Conservation (phyloP, 2,113 vertebrate species). For the Pycnonotus jocosus region DNA sequence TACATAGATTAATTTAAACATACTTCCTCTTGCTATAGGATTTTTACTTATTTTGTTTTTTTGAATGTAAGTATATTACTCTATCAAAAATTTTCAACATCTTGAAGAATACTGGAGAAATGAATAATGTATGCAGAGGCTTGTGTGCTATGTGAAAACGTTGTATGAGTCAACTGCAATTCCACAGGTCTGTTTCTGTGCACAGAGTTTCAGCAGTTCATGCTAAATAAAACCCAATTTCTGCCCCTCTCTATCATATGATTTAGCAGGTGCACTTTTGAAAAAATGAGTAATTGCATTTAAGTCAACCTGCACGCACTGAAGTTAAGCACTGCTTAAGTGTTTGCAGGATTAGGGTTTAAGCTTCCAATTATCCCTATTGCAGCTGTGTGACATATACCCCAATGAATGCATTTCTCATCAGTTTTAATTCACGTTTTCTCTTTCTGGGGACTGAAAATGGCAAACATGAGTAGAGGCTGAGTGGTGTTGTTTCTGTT, state of each 20-base stretch:
- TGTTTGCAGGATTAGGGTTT: conserved; percentile 38
- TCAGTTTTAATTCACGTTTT: conserved; percentile 27
- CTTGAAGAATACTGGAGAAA: not conserved
- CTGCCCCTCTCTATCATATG: not conserved
- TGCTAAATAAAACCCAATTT: not conserved
- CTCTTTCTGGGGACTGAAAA: conserved; percentile 2
- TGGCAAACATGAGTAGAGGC: not conserved
- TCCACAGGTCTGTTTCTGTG: not conserved
- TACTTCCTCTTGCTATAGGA: not conserved
- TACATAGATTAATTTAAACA: not conserved
- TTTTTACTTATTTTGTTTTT: not conserved
- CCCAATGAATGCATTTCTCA: conserved; percentile 2
- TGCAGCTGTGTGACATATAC: conserved; percentile 14
- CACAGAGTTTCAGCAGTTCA: not conserved
- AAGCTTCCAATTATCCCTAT: conserved; percentile 37
- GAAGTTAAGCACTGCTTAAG: conserved; percentile 29
- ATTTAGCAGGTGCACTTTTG: not conserved
- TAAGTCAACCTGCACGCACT: conserved; percentile 27
- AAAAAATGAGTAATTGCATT: conserved; percentile 37
- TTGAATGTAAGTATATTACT: not conserved
- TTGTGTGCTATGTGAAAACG: not conserved
- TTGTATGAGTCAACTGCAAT: not conserved
- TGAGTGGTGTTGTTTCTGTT: not conserved
- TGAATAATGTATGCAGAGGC: not conserved
- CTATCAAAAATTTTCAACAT: not conserved